Evolutionary conservation across 1,140 invertebrate species (phyloP).

Genomic region (Trichonephila clavipes): DNA sequence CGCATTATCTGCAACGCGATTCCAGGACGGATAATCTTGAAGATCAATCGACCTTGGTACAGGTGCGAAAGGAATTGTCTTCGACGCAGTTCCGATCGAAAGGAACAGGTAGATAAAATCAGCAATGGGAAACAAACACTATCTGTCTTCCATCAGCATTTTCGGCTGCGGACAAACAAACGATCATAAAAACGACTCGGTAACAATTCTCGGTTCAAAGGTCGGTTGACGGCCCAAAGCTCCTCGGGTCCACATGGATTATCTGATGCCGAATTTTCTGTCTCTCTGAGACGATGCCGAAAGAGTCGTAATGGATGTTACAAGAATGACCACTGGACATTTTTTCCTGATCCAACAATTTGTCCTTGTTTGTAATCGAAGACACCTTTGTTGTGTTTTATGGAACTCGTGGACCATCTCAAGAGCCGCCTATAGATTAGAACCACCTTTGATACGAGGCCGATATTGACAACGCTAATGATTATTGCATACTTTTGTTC

Average conservation of each 20-base stretch:
- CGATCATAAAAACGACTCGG: constrained; percentile 71
- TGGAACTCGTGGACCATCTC: constrained; percentile 17
- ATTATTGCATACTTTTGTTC: constrained; percentile 43
- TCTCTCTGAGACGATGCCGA: constrained; percentile 35
- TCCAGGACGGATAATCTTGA: constrained; percentile 51
- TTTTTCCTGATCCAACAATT: constrained; percentile 64
- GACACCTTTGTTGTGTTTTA: constrained; percentile 74
- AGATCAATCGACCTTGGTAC: constrained; percentile 68
- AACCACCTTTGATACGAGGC: not conserved
- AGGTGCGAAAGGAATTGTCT: constrained; percentile 70
- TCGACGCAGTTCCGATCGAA: not conserved
- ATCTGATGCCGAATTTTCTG: constrained; percentile 66
- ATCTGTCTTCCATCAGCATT: constrained; percentile 67
- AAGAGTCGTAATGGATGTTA: constrained; percentile 48
- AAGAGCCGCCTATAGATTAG: constrained; percentile 52
- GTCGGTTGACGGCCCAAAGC: constrained; percentile 72
- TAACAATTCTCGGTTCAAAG: constrained; percentile 65
- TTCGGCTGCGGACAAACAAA: constrained; percentile 71
- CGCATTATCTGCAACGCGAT: constrained; percentile 74
- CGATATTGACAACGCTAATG: constrained; percentile 34
- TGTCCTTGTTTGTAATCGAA: constrained; percentile 72
- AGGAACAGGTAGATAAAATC: constrained; percentile 56
- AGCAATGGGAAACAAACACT: constrained; percentile 71
- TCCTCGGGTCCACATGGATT: constrained; percentile 49
- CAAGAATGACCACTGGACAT: constrained; percentile 37